Percentiles rank a stretch among this genome's conserved stretches.
phyloP scores from a whole-genome alignment of 2,113 vertebrate species.

The Rhynchopsitta pachyrhyncha region DNA sequence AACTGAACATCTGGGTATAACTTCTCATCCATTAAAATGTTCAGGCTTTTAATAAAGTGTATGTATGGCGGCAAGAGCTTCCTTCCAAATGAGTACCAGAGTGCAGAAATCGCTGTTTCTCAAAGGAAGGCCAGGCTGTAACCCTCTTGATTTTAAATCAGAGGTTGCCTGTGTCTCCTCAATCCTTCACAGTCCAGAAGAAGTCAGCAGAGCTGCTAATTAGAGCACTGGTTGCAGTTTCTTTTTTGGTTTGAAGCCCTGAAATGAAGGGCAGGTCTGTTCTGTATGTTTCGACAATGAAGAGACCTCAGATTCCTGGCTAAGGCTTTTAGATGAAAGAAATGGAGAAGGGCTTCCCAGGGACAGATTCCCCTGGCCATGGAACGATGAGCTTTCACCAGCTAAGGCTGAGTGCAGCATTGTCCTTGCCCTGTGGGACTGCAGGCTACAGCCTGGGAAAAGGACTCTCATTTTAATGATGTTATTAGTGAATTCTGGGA shows the following conservation, averaged over 20 bases:
- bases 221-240: neutral
- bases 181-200: conserved; percentile 8
- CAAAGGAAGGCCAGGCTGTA: conserved; percentile 32
- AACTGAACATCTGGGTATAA: neutral
- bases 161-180: conserved; percentile 31
- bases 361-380: neutral
- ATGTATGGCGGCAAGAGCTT: neutral
- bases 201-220: conserved; percentile 35
- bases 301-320: neutral
- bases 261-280: conserved; percentile 26
- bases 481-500: neutral
- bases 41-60: neutral
- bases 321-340: neutral
- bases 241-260: neutral
- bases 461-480: neutral
- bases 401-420: accelerated
- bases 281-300: neutral
- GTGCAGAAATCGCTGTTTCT: conserved; percentile 20
- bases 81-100: conserved; percentile 25
- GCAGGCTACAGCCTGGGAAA: neutral
- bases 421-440: neutral
- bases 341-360: neutral
- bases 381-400: neutral
- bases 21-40: neutral
- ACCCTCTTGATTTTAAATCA: conserved; percentile 56